Conservation (phyloP, 1,140 invertebrate genomes). For the Apolygus lucorum region DNA sequence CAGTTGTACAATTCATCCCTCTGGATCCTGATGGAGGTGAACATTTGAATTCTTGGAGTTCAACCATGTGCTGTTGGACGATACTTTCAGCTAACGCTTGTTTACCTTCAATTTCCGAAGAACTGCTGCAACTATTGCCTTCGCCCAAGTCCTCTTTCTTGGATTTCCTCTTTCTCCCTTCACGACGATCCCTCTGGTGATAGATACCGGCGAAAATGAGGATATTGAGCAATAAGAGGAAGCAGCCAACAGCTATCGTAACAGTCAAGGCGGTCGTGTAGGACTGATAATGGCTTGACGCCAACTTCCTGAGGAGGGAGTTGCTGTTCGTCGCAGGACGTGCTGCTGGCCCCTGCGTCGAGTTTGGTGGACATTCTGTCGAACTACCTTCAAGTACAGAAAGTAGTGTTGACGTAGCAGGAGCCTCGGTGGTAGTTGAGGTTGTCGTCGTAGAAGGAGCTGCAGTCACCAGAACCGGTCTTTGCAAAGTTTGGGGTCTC, state of each 20-base stretch:
- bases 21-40: constrained; percentile 45
- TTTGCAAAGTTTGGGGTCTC: constrained; percentile 54
- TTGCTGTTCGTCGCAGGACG: constrained; percentile 45
- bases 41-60: constrained; percentile 55
- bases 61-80: constrained; percentile 48
- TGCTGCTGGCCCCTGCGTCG: constrained; percentile 39
- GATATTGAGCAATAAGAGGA: constrained; percentile 79
- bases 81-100: constrained; percentile 42
- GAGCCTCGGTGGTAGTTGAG: constrained; percentile 38
- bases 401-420: constrained; percentile 37
- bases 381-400: constrained; percentile 41
- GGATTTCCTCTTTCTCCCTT: constrained; percentile 54
- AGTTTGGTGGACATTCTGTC: constrained; percentile 59
- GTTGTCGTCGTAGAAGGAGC: constrained; percentile 42
- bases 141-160: constrained; percentile 50
- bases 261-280: constrained; percentile 86
- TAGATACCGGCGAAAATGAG: constrained; percentile 91
- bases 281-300: constrained; percentile 70
- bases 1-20: constrained; percentile 41
- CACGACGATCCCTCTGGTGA: constrained; percentile 67
- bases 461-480: constrained; percentile 43
- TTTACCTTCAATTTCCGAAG: constrained; percentile 48
- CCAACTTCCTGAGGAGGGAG: constrained; percentile 59
- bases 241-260: constrained; percentile 85
- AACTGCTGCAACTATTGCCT: constrained; percentile 49